Percentiles rank a stretch among this genome's conserved stretches.
These are phyloP conservation scores for Aricia agestis DNA, from an alignment of 1,140 invertebrate species.

Conservation along the genomic window DNA sequence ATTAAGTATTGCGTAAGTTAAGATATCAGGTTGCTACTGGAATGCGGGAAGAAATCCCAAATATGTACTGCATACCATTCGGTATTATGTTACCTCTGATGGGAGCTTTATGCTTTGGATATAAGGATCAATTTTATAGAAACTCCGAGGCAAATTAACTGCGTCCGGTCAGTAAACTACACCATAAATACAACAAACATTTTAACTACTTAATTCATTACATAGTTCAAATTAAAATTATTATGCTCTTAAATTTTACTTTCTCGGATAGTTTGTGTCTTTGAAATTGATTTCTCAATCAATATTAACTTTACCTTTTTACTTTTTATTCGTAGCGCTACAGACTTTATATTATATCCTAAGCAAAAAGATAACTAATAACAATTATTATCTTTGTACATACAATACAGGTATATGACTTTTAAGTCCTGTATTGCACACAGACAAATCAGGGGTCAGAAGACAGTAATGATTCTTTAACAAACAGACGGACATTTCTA, in stretches of 20 bases:
- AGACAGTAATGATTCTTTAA: neutral
- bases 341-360: too few relatives aligned
- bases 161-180: neutral
- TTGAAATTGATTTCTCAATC: neutral
- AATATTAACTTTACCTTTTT: too few relatives aligned
- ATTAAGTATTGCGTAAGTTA: conserved; percentile 45
- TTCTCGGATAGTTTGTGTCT: neutral
- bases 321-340: too few relatives aligned
- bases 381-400: neutral
- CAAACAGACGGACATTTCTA: neutral
- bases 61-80: conserved; percentile 30
- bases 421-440: conserved; percentile 3
- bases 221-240: neutral
- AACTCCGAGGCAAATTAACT: too few relatives aligned
- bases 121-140: too few relatives aligned
- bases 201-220: too few relatives aligned
- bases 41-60: conserved; percentile 42
- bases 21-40: conserved; percentile 28
- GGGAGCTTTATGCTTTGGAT: too few relatives aligned
- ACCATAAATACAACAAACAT: neutral
- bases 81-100: too few relatives aligned
- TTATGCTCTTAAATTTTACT: neutral
- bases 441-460: conserved; percentile 6
- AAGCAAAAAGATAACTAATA: neutral
- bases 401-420: neutral